Conservation (phyloP, 1,140 invertebrate species). For the Drosophila melanogaster region DNA sequence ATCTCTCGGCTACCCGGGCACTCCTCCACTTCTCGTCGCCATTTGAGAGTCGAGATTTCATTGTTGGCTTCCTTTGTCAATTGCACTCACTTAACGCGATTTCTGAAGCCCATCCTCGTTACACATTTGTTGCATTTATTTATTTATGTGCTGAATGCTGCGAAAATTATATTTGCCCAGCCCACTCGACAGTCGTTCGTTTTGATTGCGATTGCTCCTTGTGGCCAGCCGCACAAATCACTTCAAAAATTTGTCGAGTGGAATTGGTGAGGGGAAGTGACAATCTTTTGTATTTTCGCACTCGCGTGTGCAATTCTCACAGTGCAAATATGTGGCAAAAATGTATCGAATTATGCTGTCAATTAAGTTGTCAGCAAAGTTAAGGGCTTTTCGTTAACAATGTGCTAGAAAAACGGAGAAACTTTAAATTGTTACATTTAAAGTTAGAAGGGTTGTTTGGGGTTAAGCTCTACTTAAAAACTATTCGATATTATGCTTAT, state of each 20-base stretch:
- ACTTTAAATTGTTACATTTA: not conserved
- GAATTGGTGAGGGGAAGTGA: slow-evolving; percentile 7
- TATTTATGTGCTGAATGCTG: slow-evolving; percentile 72
- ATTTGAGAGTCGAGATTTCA: slow-evolving; percentile 38
- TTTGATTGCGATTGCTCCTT: slow-evolving; percentile 65
- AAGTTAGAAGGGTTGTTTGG: no score
- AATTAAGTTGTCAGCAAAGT: slow-evolving; percentile 56
- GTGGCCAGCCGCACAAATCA: slow-evolving; percentile 67
- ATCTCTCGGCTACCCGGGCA: slow-evolving; percentile 4
- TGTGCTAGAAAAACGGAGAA: not conserved
- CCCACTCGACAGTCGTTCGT: slow-evolving; percentile 59
- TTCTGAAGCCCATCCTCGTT: slow-evolving; percentile 16
- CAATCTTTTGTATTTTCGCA: slow-evolving; percentile 47
- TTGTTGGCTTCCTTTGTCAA: slow-evolving; percentile 79
- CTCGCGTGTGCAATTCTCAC: slow-evolving; percentile 36
- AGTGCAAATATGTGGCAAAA: slow-evolving; percentile 11
- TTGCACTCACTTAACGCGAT: slow-evolving; percentile 74
- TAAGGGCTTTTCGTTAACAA: slow-evolving; percentile 57
- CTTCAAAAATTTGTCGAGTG: slow-evolving; percentile 60
- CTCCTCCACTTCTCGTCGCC: not conserved
- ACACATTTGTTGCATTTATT: slow-evolving; percentile 67
- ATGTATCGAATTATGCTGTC: slow-evolving; percentile 26
- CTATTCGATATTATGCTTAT: no score
- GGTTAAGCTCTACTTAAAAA: no score
- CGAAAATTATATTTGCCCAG: slow-evolving; percentile 80